A percentile compares a stretch with the other conserved stretches of the same genome.
These are phyloP conservation scores for Eublepharis macularius DNA, from an alignment of 2,113 vertebrate genomes.

Conservation along the genomic window DNA sequence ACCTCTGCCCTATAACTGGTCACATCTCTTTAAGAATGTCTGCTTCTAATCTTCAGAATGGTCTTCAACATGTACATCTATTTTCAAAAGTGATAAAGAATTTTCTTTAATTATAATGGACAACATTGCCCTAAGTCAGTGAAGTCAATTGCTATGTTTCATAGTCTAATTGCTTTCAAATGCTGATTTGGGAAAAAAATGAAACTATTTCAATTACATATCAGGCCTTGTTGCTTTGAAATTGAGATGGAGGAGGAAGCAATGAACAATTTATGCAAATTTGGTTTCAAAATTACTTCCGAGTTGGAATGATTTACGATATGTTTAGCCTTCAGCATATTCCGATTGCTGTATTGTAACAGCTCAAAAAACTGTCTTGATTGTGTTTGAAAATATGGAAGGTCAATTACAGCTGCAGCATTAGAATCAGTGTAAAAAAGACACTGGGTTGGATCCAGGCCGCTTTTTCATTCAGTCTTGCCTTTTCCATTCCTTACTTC, in stretches of 20 bases:
- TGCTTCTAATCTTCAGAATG: neutral
- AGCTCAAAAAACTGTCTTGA: neutral
- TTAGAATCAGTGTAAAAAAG: neutral
- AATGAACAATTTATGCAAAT: neutral
- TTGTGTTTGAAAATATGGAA: conserved; percentile 11
- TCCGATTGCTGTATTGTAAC: neutral
- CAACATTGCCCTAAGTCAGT: neutral
- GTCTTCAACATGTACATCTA: neutral
- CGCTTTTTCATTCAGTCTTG: too few species aligned
- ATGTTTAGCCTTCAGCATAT: neutral
- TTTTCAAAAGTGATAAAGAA: neutral
- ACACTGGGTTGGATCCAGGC: too few species aligned
- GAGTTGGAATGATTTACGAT: neutral
- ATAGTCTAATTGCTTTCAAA: neutral
- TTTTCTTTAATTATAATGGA: neutral
- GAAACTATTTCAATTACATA: neutral
- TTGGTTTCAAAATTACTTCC: neutral
- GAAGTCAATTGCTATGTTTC: neutral
- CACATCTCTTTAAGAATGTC: neutral
- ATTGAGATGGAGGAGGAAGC: neutral
- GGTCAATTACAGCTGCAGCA: neutral
- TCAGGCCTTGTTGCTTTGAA: neutral
- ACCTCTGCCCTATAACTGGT: neutral
- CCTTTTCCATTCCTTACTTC: too few species aligned
- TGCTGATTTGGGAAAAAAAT: neutral